phyloP scores from a whole-genome alignment of 2,113 vertebrate genomes.

The Philantomba maxwellii region DNA sequence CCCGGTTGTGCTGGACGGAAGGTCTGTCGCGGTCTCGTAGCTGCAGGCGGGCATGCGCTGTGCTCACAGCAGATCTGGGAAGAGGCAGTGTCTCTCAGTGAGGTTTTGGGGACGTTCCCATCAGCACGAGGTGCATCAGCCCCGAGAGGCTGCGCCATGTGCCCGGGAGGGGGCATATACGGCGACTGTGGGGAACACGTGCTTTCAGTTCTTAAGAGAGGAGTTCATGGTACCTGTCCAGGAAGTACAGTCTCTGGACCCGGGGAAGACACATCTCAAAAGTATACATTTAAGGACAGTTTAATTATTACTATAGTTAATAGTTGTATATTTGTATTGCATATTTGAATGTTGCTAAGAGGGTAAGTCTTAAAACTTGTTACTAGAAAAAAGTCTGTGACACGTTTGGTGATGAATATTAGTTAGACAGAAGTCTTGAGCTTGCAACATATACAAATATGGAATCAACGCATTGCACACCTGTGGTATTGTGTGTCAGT shows the following conservation, averaged over 20 bases:
- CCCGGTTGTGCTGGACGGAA: neutral
- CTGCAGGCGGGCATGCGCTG: rapidly evolving
- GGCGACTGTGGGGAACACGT: neutral
- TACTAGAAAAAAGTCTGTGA: neutral
- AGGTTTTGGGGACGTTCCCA: neutral
- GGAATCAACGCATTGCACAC: rapidly evolving
- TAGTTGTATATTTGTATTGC: neutral
- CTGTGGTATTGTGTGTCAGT: neutral
- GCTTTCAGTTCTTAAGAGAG: neutral
- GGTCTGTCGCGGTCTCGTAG: rapidly evolving
- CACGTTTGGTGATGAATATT: neutral
- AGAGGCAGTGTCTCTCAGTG: neutral
- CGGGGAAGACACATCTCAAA: neutral
- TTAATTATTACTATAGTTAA: neutral
- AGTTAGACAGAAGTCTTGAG: neutral
- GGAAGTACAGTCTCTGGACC: neutral
- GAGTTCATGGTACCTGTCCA: neutral
- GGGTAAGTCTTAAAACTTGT: neutral
- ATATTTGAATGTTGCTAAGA: neutral
- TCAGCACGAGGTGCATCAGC: neutral
- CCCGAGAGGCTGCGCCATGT: neutral
- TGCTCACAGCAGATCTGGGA: neutral
- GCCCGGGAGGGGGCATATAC: rapidly evolving
- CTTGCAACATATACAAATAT: too few species aligned
- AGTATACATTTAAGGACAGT: too few species aligned